Evolutionary conservation across 2,797 vertebrate species (phyloP).

Genomic region (Chelonia mydas): DNA sequence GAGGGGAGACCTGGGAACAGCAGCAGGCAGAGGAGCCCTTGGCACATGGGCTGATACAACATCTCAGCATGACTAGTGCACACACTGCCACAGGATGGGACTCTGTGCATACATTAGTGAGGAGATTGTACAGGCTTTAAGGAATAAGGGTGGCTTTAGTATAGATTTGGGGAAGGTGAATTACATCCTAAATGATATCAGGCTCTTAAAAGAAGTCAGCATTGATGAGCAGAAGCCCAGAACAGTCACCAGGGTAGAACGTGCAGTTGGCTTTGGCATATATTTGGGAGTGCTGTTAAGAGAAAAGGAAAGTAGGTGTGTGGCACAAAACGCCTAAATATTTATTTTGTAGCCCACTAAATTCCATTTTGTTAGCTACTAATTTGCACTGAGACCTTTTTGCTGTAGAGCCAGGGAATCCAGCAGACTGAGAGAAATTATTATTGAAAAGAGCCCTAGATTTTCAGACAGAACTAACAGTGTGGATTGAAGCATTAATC

Average conservation of each 20-base stretch:
- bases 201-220: neutral
- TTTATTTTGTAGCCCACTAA: neutral
- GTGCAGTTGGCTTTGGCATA: neutral
- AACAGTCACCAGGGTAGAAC: neutral
- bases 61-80: neutral
- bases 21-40: neutral
- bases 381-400: neutral
- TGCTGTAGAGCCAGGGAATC: neutral
- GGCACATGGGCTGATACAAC: neutral
- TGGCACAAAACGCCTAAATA: neutral
- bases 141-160: neutral
- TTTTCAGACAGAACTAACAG: neutral
- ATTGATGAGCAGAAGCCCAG: neutral
- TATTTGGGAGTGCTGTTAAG: neutral
- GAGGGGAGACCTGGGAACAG: neutral
- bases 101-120: neutral
- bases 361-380: neutral
- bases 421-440: neutral
- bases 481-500: neutral
- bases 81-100: neutral
- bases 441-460: neutral
- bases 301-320: neutral
- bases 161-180: neutral
- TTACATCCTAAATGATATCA: neutral
- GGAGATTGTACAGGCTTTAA: neutral